Conservation (phyloP, 1,140 invertebrate genomes). For the Drosophila varians region DNA sequence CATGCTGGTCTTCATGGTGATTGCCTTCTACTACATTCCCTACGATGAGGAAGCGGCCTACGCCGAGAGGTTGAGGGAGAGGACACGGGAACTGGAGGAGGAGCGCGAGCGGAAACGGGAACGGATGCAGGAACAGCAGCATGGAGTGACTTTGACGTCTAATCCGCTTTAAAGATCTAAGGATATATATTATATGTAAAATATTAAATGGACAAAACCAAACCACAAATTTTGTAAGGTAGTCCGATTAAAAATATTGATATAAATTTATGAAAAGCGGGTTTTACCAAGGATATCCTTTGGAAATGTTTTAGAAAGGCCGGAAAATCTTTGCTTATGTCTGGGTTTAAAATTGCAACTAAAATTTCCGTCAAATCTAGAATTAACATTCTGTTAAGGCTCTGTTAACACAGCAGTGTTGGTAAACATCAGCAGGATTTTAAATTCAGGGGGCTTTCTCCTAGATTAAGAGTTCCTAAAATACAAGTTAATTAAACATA, state of each 20-base stretch:
- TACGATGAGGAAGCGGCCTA: slow-evolving; percentile 47
- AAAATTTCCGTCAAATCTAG: no score
- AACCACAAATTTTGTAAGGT: no score
- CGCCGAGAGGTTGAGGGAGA: not conserved
- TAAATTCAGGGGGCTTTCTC: no score
- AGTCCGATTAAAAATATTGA: no score
- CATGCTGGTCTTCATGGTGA: slow-evolving; percentile 91
- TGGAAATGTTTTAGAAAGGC: no score
- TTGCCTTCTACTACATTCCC: slow-evolving; percentile 88
- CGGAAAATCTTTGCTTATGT: no score
- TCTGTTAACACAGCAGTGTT: not conserved
- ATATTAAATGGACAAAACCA: not conserved
- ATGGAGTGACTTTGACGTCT: not conserved
- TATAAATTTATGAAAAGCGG: no score
- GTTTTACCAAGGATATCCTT: no score
- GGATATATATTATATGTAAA: not conserved
- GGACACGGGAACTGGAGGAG: not conserved
- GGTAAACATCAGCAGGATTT: not conserved
- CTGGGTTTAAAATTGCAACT: no score
- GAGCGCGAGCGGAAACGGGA: not conserved
- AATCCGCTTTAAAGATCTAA: no score
- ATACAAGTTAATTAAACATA: no score
- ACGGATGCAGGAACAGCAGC: not conserved
- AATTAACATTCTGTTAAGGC: not conserved
- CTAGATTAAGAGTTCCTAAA: no score